phyloP scores from a whole-genome alignment of 2,113 vertebrate species.

The Microtus montanus region DNA sequence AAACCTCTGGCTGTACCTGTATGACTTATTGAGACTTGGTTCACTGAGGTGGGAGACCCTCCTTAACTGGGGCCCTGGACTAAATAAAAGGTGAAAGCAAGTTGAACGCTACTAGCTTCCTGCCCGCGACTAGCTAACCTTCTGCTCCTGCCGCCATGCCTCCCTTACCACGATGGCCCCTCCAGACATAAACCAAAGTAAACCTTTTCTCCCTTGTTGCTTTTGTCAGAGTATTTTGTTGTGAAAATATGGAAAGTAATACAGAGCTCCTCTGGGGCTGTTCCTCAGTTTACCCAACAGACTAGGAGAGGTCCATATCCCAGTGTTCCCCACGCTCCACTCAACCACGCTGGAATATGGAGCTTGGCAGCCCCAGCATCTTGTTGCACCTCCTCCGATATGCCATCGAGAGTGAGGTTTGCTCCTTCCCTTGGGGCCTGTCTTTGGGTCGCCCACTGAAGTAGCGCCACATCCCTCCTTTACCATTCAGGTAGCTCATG shows the following conservation, averaged over 20 bases:
- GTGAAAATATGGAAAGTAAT: not conserved
- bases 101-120: not conserved
- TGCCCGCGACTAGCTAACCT: not conserved
- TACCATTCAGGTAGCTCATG: not conserved
- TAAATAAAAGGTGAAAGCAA: not conserved
- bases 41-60: not conserved
- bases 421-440: not conserved
- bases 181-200: not conserved
- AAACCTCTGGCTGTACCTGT: too few relatives aligned
- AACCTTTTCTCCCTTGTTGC: not conserved
- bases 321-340: not conserved
- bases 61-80: too few relatives aligned
- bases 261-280: not conserved
- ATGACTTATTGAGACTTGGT: not conserved
- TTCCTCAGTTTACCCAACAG: not conserved
- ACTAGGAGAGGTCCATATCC: not conserved
- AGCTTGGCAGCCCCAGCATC: too few relatives aligned
- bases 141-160: not conserved
- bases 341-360: not conserved
- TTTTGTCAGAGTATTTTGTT: not conserved
- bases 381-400: not conserved
- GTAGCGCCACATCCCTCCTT: not conserved
- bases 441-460: not conserved
- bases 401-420: not conserved
- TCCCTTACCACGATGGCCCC: not conserved